Conservation (phyloP, 1,140 invertebrate species). For the Panagrolaimus sp. region DNA sequence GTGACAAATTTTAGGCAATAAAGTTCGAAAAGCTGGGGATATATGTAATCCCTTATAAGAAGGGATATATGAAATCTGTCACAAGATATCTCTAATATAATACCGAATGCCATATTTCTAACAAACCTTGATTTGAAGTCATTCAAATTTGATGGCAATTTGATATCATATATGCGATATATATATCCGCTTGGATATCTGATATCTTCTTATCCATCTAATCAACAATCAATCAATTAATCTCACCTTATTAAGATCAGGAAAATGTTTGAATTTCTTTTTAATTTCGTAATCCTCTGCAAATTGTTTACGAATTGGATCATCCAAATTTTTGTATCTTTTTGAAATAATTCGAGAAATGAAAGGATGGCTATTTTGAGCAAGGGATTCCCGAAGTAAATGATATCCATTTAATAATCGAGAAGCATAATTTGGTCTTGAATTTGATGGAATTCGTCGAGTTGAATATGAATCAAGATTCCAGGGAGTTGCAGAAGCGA, state of each 20-base stretch:
- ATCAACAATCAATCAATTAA: no score
- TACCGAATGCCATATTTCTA: no score
- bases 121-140: no score
- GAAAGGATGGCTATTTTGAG: slow-evolving; percentile 26
- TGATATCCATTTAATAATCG: not conserved
- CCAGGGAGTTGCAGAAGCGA: slow-evolving; percentile 49
- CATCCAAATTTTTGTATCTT: slow-evolving; percentile 44
- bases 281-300: slow-evolving; percentile 54
- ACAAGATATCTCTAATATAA: no score
- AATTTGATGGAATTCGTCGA: slow-evolving; percentile 26
- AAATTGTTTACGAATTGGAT: slow-evolving; percentile 51
- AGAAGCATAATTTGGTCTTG: not conserved
- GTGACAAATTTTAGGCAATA: no score
- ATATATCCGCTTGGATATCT: no score
- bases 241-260: slow-evolving; percentile 42
- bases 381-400: slow-evolving; percentile 38
- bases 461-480: slow-evolving; percentile 37
- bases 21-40: no score
- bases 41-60: no score
- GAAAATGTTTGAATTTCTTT: slow-evolving; percentile 46
- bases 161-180: no score
- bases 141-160: no score
- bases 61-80: no score
- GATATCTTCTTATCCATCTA: not conserved
- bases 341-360: slow-evolving; percentile 32